Evolutionary conservation across 1,140 invertebrate genomes (phyloP).

Genomic region (Eciton burchellii): DNA sequence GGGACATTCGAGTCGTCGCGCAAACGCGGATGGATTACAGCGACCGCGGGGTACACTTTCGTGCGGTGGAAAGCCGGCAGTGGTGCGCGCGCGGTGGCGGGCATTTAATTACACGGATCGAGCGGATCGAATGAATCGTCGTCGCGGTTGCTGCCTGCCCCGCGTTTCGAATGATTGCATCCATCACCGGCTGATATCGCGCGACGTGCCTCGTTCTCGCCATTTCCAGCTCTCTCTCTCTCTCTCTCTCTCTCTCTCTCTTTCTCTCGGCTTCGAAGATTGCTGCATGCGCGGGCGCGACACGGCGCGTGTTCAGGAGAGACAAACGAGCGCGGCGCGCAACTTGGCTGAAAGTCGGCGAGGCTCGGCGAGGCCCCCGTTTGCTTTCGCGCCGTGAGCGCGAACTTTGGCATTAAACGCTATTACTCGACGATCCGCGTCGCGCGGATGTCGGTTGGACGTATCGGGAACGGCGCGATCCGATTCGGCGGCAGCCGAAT

Average conservation of each 20-base stretch:
- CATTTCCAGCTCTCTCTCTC: conserved; percentile 32
- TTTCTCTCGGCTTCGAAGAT: conserved; percentile 20
- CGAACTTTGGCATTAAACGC: conserved; percentile 59
- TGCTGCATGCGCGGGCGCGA: conserved; percentile 45
- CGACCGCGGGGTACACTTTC: conserved; percentile 55
- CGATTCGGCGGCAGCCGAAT: conserved; percentile 27
- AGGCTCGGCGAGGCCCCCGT: conserved; percentile 34
- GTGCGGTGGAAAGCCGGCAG: conserved; percentile 35
- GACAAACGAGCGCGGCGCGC: conserved; percentile 38
- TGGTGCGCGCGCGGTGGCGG: conserved; percentile 28
- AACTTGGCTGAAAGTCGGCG: conserved; percentile 54
- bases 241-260: conserved; percentile 21
- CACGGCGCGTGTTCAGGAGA: conserved; percentile 45
- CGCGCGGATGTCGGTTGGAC: conserved; percentile 16
- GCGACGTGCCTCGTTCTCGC: conserved; percentile 60
- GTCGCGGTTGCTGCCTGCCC: conserved; percentile 42
- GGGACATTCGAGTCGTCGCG: conserved; percentile 5
- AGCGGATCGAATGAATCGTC: conserved; percentile 43
- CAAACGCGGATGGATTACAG: conserved; percentile 58
- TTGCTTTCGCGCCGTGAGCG: conserved; percentile 52
- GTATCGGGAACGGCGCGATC: conserved; percentile 35
- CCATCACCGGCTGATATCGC: conserved; percentile 59
- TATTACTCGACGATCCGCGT: conserved; percentile 50
- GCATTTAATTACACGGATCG: conserved; percentile 68
- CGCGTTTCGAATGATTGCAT: conserved; percentile 55